Evolutionary conservation across 2,888 invertebrate species (phyloP).

Genomic region (Chymomyza caudatula): DNA sequence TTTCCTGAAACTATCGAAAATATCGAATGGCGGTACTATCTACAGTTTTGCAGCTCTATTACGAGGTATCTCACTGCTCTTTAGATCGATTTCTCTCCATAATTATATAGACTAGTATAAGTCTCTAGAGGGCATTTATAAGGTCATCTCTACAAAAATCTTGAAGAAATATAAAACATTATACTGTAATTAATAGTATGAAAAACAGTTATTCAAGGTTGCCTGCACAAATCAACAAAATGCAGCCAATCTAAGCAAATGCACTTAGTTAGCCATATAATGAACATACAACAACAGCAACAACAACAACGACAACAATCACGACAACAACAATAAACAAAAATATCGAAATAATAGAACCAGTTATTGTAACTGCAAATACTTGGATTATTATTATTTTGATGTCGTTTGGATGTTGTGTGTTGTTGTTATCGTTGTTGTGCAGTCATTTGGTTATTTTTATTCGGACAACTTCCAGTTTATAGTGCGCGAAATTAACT

Average conservation of each 20-base stretch:
- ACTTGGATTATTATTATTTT: conserved; percentile 22
- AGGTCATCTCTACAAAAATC: too few relatives aligned
- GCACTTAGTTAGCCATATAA: not conserved
- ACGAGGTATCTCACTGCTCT: too few relatives aligned
- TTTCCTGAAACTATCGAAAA: too few relatives aligned
- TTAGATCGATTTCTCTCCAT: too few relatives aligned
- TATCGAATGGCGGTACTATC: too few relatives aligned
- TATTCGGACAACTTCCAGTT: conserved; percentile 64
- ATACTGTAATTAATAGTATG: too few relatives aligned
- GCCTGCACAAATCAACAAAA: conserved; percentile 6
- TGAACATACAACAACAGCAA: too few relatives aligned
- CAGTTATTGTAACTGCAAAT: conserved; percentile 62
- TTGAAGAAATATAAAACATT: too few relatives aligned
- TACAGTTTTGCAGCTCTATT: too few relatives aligned
- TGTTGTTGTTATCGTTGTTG: conserved; percentile 25
- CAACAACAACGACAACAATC: conserved; percentile 24
- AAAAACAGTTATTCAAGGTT: too few relatives aligned
- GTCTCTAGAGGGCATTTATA: too few relatives aligned
- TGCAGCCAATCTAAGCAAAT: conserved; percentile 38
- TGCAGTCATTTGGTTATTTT: conserved; percentile 64
- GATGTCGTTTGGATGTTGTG: conserved; percentile 40
- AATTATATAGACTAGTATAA: too few relatives aligned
- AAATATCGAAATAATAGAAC: conserved; percentile 51
- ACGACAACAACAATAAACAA: conserved; percentile 24
- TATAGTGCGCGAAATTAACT: conserved; percentile 31